A percentile compares a stretch with the other conserved stretches of the same genome.
phyloP scores from a whole-genome alignment of 1,140 invertebrate species.

The Latrodectus geometricus region DNA sequence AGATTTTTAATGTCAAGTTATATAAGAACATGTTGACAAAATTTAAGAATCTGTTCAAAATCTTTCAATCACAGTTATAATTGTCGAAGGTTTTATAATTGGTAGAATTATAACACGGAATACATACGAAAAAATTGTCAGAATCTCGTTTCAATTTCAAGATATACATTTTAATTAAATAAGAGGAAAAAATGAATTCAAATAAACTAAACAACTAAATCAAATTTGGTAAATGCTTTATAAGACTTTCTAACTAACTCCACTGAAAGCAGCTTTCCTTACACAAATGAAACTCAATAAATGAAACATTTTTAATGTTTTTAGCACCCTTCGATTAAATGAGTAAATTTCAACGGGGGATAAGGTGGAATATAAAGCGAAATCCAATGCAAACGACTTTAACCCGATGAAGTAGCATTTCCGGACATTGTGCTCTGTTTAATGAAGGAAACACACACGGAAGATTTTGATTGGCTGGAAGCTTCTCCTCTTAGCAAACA shows the following conservation, averaged over 20 bases:
- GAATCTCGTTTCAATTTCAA: too few species aligned
- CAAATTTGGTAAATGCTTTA: not conserved
- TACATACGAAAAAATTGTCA: too few species aligned
- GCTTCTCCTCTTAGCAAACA: not conserved
- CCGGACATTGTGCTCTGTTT: not conserved
- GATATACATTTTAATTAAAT: too few species aligned
- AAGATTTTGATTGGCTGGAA: not conserved
- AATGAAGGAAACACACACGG: not conserved
- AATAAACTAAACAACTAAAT: not conserved
- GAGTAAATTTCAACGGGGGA: not conserved
- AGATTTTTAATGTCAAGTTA: too few species aligned
- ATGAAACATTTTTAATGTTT: conserved; percentile 2
- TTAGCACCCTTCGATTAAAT: not conserved
- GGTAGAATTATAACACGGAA: too few species aligned
- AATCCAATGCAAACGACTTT: conserved; percentile 10
- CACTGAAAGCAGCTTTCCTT: not conserved
- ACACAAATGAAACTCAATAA: not conserved
- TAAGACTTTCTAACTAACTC: not conserved
- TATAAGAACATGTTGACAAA: too few species aligned
- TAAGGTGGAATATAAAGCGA: conserved; percentile 5
- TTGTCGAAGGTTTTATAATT: too few species aligned
- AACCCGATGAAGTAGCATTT: not conserved
- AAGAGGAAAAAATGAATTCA: not conserved
- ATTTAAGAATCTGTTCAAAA: too few species aligned
- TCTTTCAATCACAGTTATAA: too few species aligned